phyloP scores from a whole-genome alignment of 2,797 vertebrate genomes.

The Sebastes wilsoni region DNA sequence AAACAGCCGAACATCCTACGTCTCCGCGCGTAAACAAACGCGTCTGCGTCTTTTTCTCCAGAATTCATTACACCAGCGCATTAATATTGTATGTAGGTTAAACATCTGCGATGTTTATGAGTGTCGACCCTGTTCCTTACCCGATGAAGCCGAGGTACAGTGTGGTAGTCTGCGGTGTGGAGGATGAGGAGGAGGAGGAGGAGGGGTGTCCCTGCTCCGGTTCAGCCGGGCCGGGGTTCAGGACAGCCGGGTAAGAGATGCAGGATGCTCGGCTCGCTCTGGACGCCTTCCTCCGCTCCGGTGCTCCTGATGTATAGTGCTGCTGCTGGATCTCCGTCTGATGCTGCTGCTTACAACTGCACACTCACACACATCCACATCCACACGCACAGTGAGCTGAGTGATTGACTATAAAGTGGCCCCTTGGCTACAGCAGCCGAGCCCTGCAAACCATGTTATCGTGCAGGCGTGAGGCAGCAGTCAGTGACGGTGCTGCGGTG shows the following conservation, averaged over 20 bases:
- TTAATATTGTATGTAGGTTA: background rate
- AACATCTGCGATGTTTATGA: background rate
- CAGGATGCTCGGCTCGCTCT: slow-evolving; percentile 48
- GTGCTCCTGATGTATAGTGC: slow-evolving; percentile 5
- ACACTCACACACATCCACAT: slow-evolving; percentile 4
- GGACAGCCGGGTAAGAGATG: slow-evolving; percentile 50
- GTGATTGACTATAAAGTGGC: slow-evolving; percentile 27
- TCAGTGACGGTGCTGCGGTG: slow-evolving; percentile 46
- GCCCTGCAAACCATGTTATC: slow-evolving; percentile 76
- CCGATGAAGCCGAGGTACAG: slow-evolving; percentile 15
- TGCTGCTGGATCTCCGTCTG: slow-evolving; percentile 8
- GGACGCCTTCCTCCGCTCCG: slow-evolving; percentile 29
- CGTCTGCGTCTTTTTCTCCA: slow-evolving; percentile 1
- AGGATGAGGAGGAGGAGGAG: background rate
- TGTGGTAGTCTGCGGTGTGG: background rate
- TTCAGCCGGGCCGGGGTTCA: slow-evolving; percentile 40
- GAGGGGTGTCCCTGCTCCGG: slow-evolving; percentile 42
- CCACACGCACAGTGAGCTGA: background rate
- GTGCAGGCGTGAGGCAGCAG: slow-evolving; percentile 56
- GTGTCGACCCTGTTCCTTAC: slow-evolving; percentile 43
- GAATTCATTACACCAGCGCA: background rate
- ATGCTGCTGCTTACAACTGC: background rate
- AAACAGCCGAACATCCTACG: slow-evolving; percentile 7
- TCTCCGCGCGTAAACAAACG: slow-evolving; percentile 39
- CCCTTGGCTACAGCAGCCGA: slow-evolving; percentile 69